Evolutionary conservation across 2,113 vertebrate genomes (phyloP), one percentile per base, ranked within the genome.

Genomic region (Pterophyllum scalare): DNA sequence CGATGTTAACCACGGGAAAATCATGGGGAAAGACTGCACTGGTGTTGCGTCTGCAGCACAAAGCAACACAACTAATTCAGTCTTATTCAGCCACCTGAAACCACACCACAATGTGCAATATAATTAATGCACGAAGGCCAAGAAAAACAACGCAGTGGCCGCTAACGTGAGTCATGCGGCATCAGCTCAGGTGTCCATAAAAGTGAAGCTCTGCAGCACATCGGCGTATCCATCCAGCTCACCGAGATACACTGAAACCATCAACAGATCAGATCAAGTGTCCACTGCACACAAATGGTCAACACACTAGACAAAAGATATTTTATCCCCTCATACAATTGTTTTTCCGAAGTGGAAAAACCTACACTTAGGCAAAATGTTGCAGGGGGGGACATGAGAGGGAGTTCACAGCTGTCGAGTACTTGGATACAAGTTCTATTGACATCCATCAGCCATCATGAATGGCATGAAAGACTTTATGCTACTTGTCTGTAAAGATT

Each of bases 81-180:
- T n/a, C 43, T 19, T 70, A 24, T 70, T 70, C 65, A 70, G 43
- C 43, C 64, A 70, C 24, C 40, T 3, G 15, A 70, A 70, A 2
- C 46, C 64, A 67, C 22, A 46, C 46, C 64, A 70, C 64, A 19
- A 40, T 28, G 15, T 49, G 24, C 40, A 1, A 49, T 0, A 49
- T 70, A 70, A 70, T 70, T 70, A 49, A 70, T 70, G 64, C 40
- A 70, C 17, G 40, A 70, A 46, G 65, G 15, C 65, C 65, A 49
- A 70, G 43, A 49, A 49, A 70, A 70, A 70, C 43, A 70, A 49
- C 49, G 65, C 65, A 49, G 7, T 12, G 24, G 9, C 43, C 46
- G 65, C 24, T 70, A 49, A 70, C 65, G 15, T 28, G 65, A 70
- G 43, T 28, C 40, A 49, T 70, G 43, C 65, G 28, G 0, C 65